Evolutionary conservation across 2,888 invertebrate species (phyloP), one percentile per base, ranked within the genome.

Genomic region (Agrochola lota): DNA sequence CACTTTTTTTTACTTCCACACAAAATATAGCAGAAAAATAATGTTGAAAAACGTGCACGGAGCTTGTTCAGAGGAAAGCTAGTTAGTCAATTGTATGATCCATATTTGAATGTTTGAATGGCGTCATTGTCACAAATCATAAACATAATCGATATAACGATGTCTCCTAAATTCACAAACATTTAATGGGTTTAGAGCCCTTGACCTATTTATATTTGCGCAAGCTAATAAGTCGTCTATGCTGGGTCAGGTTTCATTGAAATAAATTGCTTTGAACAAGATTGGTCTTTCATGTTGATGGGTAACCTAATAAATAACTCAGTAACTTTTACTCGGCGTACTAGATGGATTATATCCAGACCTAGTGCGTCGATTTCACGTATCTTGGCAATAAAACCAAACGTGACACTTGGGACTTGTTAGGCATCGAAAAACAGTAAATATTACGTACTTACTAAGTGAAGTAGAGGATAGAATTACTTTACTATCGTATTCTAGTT

Each of bases 191-290:
- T 52, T 60, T 43, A 59, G 40, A 70, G 20, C 0, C 69, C 30
- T 75, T 74, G 64, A 46, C 71, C 57, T 52, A 69, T 62, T 71
- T 75, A 57, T 57, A 40, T 72, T 55, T 71, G 17, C 15, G 26
- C 12, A 67, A 72, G 23, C 59, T 67, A 77, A 84, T 72, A 77
- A 70, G 49, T 60, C 63, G 75, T 73, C 49, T 15, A 55, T 15
- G 8, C 15, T 23, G 67, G 52, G 52, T 64, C 59, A 67, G 30
- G 63, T 67, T 78, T 67, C 60, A 75, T 81, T 78, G 43, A 63
- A 74, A 81, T 63, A 73, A 71, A 78, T 81, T 71, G 55, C 66
- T 78, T 81, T 66, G 26, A 71, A 68, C 71, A 49, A 72, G 63
- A 74, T 59, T 81, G 40, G 77, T 71, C 63, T 66, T 40, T 52